Percentiles rank a stretch among this genome's conserved stretches.
Evolutionary conservation across 2,113 vertebrate genomes (phyloP).

Genomic region (Ctenodactylus gundi): DNA sequence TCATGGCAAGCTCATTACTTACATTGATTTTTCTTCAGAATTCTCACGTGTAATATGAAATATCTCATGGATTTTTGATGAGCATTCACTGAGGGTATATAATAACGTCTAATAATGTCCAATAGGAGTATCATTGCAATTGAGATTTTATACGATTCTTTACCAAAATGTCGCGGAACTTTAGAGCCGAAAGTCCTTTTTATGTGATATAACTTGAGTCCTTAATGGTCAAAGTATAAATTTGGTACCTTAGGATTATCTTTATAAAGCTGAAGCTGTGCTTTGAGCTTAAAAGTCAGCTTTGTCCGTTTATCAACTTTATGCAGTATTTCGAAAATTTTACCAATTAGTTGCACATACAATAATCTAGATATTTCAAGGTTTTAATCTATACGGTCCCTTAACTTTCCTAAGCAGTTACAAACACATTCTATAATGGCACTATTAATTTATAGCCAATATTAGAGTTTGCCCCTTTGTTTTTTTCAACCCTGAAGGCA

Average conservation of each 20-base stretch:
- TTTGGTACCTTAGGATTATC: neutral
- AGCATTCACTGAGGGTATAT: neutral
- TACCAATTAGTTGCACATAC: neutral
- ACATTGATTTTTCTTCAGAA: neutral
- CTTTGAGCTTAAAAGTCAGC: neutral
- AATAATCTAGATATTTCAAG: neutral
- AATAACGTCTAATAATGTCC: neutral
- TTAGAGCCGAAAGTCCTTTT: slow-evolving; percentile 11
- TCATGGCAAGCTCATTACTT: neutral
- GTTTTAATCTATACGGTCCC: neutral
- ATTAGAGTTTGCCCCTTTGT: neutral
- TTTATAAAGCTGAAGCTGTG: neutral
- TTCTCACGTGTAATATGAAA: neutral
- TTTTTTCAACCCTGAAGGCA: neutral
- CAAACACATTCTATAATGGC: neutral
- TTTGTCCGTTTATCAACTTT: neutral
- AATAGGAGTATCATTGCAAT: neutral
- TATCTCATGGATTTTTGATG: neutral
- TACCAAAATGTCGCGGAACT: neutral
- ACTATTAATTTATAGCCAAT: neutral
- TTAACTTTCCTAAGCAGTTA: neutral
- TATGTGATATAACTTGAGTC: neutral
- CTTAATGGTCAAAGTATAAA: neutral
- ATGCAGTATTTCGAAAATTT: neutral
- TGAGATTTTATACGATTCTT: neutral